Percentiles rank a stretch among this genome's conserved stretches.
phyloP scores from a whole-genome alignment of 2,113 vertebrate species.

The Azemiops feae region DNA sequence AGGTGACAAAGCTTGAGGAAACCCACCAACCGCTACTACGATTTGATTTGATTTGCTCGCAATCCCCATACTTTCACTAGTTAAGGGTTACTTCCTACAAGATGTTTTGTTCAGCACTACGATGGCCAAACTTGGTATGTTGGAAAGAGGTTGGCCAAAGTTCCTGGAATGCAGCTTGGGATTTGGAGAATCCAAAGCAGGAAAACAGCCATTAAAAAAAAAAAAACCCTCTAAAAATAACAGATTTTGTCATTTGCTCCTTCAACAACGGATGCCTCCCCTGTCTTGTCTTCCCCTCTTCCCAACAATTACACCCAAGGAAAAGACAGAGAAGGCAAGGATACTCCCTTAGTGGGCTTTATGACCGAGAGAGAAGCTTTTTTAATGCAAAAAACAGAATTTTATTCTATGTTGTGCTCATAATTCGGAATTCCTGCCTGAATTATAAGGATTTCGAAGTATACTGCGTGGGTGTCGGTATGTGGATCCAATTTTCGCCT shows the following conservation, averaged over 20 bases:
- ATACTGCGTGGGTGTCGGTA: not conserved
- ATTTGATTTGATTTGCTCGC: not conserved
- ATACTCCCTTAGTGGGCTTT: not conserved
- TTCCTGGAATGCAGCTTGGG: not conserved
- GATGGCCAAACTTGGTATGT: not conserved
- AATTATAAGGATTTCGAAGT: too few relatives aligned
- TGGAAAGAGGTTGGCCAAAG: not conserved
- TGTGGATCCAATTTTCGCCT: not conserved
- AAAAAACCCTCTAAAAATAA: not conserved
- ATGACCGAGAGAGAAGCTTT: not conserved
- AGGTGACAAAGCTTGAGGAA: not conserved
- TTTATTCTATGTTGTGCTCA: not conserved
- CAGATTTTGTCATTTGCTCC: not conserved
- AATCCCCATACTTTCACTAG: not conserved
- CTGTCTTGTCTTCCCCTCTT: not conserved
- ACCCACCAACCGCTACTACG: not conserved
- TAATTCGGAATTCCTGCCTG: not conserved
- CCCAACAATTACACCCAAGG: not conserved
- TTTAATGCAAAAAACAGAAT: constrained; percentile 3
- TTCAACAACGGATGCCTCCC: not conserved
- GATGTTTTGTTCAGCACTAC: not conserved
- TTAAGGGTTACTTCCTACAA: not conserved
- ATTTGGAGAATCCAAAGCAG: not conserved
- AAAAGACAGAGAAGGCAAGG: not conserved
- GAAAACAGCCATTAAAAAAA: not conserved